Evolutionary conservation across 2,888 invertebrate genomes (phyloP).

Genomic region (Tachina grossa): DNA sequence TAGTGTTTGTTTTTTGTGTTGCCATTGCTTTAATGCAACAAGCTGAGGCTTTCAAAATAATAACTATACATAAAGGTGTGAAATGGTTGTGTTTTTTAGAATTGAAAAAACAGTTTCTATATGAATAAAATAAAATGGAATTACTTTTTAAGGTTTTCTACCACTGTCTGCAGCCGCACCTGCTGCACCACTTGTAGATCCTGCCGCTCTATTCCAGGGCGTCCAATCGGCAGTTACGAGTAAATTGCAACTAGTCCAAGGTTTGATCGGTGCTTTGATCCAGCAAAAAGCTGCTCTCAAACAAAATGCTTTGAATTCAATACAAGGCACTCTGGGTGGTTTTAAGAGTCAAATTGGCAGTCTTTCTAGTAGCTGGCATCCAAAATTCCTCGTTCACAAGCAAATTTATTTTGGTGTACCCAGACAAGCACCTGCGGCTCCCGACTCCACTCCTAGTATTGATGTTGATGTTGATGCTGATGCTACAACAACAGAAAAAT

Average conservation of each 20-base stretch:
- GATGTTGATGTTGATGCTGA: constrained; percentile 44
- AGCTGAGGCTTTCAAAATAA: constrained; percentile 63
- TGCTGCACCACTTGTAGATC: constrained; percentile 60
- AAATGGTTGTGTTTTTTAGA: background rate
- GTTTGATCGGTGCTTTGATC: constrained; percentile 61
- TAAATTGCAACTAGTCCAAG: constrained; percentile 66
- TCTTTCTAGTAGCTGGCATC: constrained; percentile 21
- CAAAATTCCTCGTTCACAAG: constrained; percentile 55
- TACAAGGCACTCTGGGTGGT: constrained; percentile 60
- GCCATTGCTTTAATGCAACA: constrained; percentile 60
- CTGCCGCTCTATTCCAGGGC: constrained; percentile 61
- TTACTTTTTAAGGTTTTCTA: constrained; percentile 49
- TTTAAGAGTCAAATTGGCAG: constrained; percentile 57
- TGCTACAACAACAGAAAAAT: constrained; percentile 41
- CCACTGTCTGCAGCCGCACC: constrained; percentile 15
- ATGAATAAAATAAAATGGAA: constrained; percentile 9
- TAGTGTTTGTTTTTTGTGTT: constrained; percentile 55
- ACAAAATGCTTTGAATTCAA: constrained; percentile 66
- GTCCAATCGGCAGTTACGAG: constrained; percentile 59
- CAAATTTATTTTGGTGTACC: constrained; percentile 56
- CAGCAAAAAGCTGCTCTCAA: constrained; percentile 66
- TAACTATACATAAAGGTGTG: constrained; percentile 67
- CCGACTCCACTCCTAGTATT: constrained; percentile 49
- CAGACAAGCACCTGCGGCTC: constrained; percentile 34
- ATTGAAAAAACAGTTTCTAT: background rate